phyloP scores from a whole-genome alignment of 2,113 vertebrate genomes.

The Scalopus aquaticus region DNA sequence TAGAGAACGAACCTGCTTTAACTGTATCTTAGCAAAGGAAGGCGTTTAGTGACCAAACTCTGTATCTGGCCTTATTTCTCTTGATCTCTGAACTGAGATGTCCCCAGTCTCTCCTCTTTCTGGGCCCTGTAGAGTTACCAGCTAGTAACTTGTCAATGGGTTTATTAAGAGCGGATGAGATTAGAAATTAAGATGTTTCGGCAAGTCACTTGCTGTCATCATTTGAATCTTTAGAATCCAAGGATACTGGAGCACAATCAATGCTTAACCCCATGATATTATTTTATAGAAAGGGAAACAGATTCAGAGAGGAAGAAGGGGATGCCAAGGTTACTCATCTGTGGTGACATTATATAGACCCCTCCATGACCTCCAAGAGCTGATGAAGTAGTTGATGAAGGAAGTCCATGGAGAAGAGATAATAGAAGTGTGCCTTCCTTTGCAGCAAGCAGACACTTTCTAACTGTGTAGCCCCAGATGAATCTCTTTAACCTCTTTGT shows the following conservation, averaged over 20 bases:
- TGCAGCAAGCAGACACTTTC: background rate
- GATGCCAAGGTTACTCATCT: background rate
- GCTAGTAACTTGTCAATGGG: background rate
- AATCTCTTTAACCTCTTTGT: background rate
- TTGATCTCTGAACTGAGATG: background rate
- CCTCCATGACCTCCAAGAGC: background rate
- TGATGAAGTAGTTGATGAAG: background rate
- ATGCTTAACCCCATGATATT: background rate
- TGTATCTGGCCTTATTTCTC: background rate
- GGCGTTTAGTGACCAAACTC: background rate
- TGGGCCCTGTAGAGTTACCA: background rate
- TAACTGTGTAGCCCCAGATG: background rate
- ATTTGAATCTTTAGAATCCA: background rate
- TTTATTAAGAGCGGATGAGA: background rate
- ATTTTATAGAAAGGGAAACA: slow-evolving; percentile 23
- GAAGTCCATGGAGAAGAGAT: background rate
- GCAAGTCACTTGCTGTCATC: background rate
- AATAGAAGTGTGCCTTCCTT: background rate
- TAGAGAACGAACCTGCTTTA: too few species aligned
- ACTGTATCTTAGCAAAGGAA: too few species aligned
- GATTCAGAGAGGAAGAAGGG: background rate
- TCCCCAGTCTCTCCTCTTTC: background rate
- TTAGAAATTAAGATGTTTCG: background rate
- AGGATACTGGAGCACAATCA: background rate
- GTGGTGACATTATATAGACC: background rate